These are phyloP conservation scores for Phasia obesa DNA, from an alignment of 2,888 invertebrate species.

Conservation along the genomic window DNA sequence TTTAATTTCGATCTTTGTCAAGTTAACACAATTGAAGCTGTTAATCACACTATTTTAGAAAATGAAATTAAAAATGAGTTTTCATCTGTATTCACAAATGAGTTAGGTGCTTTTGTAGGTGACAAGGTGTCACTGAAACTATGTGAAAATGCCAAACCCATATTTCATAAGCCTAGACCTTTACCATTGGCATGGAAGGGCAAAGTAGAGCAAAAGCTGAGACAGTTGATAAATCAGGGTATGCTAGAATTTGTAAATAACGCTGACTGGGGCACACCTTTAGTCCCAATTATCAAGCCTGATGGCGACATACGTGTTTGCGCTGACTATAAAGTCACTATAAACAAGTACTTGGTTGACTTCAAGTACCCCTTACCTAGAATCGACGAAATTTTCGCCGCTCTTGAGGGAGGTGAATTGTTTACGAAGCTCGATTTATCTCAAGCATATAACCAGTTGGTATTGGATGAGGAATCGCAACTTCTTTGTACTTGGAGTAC, in stretches of 20 bases:
- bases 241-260: constrained; percentile 9
- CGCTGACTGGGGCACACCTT: too few species aligned
- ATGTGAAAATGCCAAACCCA: constrained; percentile 18
- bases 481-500: constrained; percentile 53
- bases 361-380: constrained; percentile 58
- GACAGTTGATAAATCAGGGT: too few species aligned
- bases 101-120: constrained; percentile 11
- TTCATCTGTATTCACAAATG: neutral
- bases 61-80: neutral
- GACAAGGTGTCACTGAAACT: constrained; percentile 12
- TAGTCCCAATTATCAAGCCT: too few species aligned
- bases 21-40: constrained; percentile 10
- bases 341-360: too few species aligned
- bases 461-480: constrained; percentile 53
- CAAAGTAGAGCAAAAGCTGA: too few species aligned
- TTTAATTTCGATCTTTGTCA: constrained; percentile 33
- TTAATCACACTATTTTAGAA: neutral
- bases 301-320: constrained; percentile 45
- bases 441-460: constrained; percentile 58
- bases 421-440: constrained; percentile 60
- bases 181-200: neutral
- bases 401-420: constrained; percentile 57
- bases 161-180: neutral
- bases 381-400: constrained; percentile 40
- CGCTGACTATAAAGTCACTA: constrained; percentile 42